A percentile compares a stretch with the other conserved stretches of the same genome.
Evolutionary conservation across 2,888 invertebrate species (phyloP).

Genomic region (Oegoconia quadripuncta): DNA sequence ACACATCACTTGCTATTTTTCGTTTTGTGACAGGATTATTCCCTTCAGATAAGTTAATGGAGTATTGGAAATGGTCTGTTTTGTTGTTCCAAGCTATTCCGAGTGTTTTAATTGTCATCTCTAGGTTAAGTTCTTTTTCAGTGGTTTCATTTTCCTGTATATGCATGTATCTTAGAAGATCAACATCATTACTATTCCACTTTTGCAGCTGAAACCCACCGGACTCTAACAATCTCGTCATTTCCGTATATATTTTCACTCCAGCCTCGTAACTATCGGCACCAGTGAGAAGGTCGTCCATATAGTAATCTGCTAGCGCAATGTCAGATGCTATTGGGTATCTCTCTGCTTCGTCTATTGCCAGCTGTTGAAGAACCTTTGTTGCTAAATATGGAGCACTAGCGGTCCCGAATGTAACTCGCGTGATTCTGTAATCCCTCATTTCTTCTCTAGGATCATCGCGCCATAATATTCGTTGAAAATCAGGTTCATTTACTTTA

Average conservation of each 20-base stretch:
- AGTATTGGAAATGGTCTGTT: conserved; percentile 19
- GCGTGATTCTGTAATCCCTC: conserved; percentile 17
- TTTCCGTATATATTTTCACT: too few relatives aligned
- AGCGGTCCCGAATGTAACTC: conserved; percentile 19
- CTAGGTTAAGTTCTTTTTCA: conserved; percentile 15
- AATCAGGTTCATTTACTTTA: conserved; percentile 3
- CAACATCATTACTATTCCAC: conserved; percentile 18
- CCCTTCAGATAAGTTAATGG: neutral
- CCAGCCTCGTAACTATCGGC: too few relatives aligned
- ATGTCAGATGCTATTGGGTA: too few relatives aligned
- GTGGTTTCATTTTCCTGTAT: conserved; percentile 1
- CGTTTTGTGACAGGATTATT: conserved; percentile 21
- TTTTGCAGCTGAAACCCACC: conserved; percentile 21
- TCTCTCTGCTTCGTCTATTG: too few relatives aligned
- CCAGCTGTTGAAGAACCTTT: too few relatives aligned
- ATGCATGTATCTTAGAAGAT: conserved; percentile 9
- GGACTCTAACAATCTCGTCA: conserved; percentile 19
- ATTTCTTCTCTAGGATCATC: conserved; percentile 8
- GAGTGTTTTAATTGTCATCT: conserved; percentile 20
- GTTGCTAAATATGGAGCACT: too few relatives aligned
- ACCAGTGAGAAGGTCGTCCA: too few relatives aligned
- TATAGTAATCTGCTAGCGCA: too few relatives aligned
- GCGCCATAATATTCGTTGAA: conserved; percentile 14
- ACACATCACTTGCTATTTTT: conserved; percentile 16
- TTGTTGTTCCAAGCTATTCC: conserved; percentile 22